phyloP scores from a whole-genome alignment of 2,888 invertebrate species.

The Ectemnius cavifrons region DNA sequence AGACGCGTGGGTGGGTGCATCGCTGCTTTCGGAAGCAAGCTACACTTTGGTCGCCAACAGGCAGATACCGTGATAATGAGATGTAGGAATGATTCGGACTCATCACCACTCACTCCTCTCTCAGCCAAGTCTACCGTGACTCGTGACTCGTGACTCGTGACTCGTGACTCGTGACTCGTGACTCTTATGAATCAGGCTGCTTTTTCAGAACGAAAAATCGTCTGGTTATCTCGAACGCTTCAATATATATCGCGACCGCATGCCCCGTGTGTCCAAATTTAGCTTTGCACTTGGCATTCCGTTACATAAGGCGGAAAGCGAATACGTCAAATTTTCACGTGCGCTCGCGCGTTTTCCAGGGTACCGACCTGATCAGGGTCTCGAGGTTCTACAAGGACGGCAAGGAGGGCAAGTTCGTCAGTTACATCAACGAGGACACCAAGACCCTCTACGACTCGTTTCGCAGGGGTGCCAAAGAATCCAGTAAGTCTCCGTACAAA shows the following conservation, averaged over 20 bases:
- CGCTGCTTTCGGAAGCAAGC: no score
- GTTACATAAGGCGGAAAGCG: conserved; percentile 56
- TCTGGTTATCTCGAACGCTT: conserved; percentile 11
- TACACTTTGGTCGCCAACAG: no score
- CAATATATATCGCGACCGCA: conserved; percentile 37
- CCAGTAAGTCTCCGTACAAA: conserved; percentile 82
- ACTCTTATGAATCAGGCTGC: not conserved
- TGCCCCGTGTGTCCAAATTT: conserved; percentile 59
- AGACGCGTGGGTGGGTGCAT: no score
- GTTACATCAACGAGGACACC: conserved; percentile 91
- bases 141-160: not conserved
- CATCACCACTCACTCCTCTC: no score
- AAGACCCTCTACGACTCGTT: conserved; percentile 94
- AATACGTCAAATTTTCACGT: conserved; percentile 34
- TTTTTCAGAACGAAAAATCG: conserved; percentile 18
- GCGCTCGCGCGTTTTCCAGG: conserved; percentile 81
- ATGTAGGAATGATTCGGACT: no score
- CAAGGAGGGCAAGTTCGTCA: conserved; percentile 91
- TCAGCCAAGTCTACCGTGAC: not conserved
- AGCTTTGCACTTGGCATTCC: conserved; percentile 60
- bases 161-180: not conserved
- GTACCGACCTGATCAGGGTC: conserved; percentile 91
- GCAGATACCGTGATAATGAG: no score
- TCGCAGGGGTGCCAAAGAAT: conserved; percentile 94
- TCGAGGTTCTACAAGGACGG: conserved; percentile 94